Evolutionary conservation across 1,140 invertebrate genomes (phyloP).

Genomic region (Helicoverpa armigera): DNA sequence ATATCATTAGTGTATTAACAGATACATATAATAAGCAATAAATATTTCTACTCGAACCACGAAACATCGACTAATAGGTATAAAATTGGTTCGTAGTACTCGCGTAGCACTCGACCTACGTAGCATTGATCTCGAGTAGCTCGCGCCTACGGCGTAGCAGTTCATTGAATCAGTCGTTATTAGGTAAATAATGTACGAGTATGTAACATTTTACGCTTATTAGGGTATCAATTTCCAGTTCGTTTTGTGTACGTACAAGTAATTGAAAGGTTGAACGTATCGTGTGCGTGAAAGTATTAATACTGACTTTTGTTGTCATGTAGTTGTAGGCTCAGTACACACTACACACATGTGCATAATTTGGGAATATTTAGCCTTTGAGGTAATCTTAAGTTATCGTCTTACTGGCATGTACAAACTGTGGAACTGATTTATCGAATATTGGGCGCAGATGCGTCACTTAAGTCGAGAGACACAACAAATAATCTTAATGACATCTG

Average conservation of each 20-base stretch:
- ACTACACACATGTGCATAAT: no score
- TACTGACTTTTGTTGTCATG: no score
- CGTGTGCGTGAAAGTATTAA: no score
- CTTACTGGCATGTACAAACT: no score
- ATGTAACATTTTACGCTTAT: not conserved
- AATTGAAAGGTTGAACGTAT: not conserved
- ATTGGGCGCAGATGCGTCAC: no score
- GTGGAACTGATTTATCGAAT: no score
- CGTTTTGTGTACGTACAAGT: not conserved
- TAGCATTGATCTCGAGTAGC: not conserved
- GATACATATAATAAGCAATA: not conserved
- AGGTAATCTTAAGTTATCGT: no score
- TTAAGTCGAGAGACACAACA: no score
- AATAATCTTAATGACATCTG: no score
- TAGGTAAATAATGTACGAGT: constrained; percentile 2
- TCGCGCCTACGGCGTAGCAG: constrained; percentile 11
- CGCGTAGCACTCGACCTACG: constrained; percentile 31
- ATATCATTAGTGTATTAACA: not conserved
- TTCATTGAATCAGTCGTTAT: constrained; percentile 28
- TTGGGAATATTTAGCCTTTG: no score
- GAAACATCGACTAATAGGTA: constrained; percentile 16
- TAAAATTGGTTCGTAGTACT: constrained; percentile 33
- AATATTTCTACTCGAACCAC: not conserved
- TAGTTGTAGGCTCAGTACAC: no score
- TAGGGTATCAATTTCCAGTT: constrained; percentile 10